phyloP scores from a whole-genome alignment of 2,113 vertebrate species.

The Thunnus maccoyii region DNA sequence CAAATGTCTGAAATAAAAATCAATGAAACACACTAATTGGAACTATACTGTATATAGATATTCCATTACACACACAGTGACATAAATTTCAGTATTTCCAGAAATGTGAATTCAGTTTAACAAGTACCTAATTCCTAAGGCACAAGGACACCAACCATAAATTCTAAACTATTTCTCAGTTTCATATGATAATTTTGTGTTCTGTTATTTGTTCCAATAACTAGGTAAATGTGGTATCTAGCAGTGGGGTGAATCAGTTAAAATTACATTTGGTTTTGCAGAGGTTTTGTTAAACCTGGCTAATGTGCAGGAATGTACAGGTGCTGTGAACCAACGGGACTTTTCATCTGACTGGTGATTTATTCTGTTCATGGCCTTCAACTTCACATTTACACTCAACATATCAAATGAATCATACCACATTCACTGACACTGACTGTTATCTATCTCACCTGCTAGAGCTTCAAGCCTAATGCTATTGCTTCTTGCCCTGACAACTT shows the following conservation, averaged over 20 bases:
- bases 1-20: neutral
- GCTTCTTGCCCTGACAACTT: constrained; percentile 60
- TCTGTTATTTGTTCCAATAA: neutral
- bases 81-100: neutral
- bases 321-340: constrained; percentile 25
- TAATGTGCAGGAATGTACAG: neutral
- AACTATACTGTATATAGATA: neutral
- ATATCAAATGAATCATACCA: constrained; percentile 66
- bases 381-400: constrained; percentile 44
- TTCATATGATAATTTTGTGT: neutral
- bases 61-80: neutral
- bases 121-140: no score
- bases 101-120: neutral
- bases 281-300: constrained; percentile 18
- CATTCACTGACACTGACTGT: constrained; percentile 48
- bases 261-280: constrained; percentile 5
- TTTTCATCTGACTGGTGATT: constrained; percentile 39
- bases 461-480: constrained; percentile 58
- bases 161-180: neutral
- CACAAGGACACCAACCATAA: neutral
- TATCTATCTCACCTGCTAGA: constrained; percentile 58
- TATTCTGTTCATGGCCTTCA: constrained; percentile 40
- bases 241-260: neutral
- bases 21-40: neutral
- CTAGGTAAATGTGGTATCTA: neutral